Base-by-base conservation (phyloP, 2,113 vertebrate species). In the Carassius auratus region DNA sequence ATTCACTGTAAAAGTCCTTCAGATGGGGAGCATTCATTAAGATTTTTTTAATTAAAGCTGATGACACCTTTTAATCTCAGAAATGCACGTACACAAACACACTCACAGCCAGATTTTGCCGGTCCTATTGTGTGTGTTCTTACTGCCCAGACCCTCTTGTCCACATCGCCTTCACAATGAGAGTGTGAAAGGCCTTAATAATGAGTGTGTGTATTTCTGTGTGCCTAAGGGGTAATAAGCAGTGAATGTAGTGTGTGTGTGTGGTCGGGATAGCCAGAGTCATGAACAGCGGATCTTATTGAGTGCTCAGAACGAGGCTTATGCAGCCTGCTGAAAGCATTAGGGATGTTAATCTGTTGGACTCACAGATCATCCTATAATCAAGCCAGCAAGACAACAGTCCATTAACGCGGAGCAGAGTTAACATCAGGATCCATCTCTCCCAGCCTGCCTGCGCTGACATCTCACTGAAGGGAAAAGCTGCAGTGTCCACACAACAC, bases 261-360 rank as follows among this genome's bases (percentile, higher is more conserved):
- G 88, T 84, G 83, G 45, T 68, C 75, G 83, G 64, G 82, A 81
- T 62, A 81, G 81, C 30, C 76, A 33, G 83, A 89, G 88, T 92
- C 92, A 93, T 94, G 92, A 94, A 89, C 86, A 90, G 91, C 86
- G 80, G 86, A 87, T 91, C 89, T 89, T 87, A 76, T 89, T 88
- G 84, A 90, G 92, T 90, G 90, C 87, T 92, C 91, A 90, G 86
- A 84, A 89, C 87, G 86, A 91, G 90, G 86, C 91, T 93, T 91
- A 92, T 90, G 93, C 92, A 91, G 92, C 89, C 92, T 92, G 92
- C 91, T 93, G 91, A 93, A 89, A 91, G 92, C 92, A 93, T 95
- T 94, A 94, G 86, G 89, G 89, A 91, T 93, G 92, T 93, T 95
- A 95, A 95, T 95, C 94, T 95, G 92, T 93, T 95, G 91, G 93